Conservation (phyloP, 2,888 invertebrate species). For the Auanema freiburgensis region DNA sequence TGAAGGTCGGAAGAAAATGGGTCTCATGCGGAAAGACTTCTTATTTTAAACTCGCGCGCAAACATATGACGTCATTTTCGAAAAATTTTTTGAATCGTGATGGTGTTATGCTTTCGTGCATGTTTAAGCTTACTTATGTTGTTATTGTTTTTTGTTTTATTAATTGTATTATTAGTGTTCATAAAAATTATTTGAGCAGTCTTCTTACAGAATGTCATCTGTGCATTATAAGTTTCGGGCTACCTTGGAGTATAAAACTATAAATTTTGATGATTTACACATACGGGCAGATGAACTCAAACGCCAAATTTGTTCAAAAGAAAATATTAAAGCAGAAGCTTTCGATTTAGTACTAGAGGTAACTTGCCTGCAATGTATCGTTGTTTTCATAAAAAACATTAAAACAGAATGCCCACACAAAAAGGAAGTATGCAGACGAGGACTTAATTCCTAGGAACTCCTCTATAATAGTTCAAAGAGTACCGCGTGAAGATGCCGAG, state of each 20-base stretch:
- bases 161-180: no score
- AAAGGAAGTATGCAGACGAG: conserved; percentile 82
- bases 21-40: no score
- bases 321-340: conserved; percentile 83
- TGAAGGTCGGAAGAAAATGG: no score
- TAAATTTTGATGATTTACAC: conserved; percentile 80
- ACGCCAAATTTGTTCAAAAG: conserved; percentile 89
- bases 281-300: conserved; percentile 93
- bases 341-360: conserved; percentile 84
- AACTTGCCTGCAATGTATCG: conserved; percentile 3
- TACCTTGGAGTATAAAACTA: conserved; percentile 89
- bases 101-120: background rate
- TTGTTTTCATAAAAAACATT: background rate
- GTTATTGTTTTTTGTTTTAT: background rate
- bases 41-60: no score
- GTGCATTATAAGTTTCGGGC: conserved; percentile 99
- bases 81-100: background rate
- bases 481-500: conserved; percentile 73
- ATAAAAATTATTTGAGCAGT: background rate
- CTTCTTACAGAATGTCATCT: conserved; percentile 71
- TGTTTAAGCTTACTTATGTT: background rate
- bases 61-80: background rate
- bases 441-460: conserved; percentile 94
- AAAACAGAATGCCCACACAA: conserved; percentile 71
- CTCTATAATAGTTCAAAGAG: conserved; percentile 88